Evolutionary conservation across 1,140 invertebrate species (phyloP), one percentile per base, ranked within the genome.

Genomic region (Pectinophora gossypiella): DNA sequence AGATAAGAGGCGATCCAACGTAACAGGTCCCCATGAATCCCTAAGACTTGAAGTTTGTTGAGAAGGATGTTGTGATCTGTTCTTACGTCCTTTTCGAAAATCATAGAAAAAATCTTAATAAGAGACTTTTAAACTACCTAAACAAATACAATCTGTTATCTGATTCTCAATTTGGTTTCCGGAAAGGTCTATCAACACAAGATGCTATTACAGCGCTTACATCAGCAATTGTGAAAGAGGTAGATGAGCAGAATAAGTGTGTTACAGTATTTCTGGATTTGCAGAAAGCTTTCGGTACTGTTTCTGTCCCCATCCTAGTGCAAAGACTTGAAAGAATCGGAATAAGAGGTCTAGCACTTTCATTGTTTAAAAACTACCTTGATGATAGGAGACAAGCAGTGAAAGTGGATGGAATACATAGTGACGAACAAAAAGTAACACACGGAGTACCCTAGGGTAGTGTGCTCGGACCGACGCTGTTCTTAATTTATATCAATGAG

Each of bases 41-140:
- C n/a, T n/a, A n/a, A n/a, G n/a, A n/a, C n/a, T n/a, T n/a, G n/a
- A n/a, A n/a, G n/a, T n/a, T n/a, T n/a, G n/a, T n/a, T n/a, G n/a
- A n/a, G n/a, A n/a, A n/a, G n/a, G n/a, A n/a, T n/a, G n/a, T n/a
- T n/a, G n/a, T n/a, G n/a, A 16, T 56, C 56, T 19, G 56, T 58
- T 2, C 42, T 55, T 5, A 19, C 48, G 1, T 0, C 48, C 5
- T 44, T 58, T 20, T 51, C 57, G 0, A 60, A 52, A 21, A 44
- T 60, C 0, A 16, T 60, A 1, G 57, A 55, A 51, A 54, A 60
- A 48, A 5, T 60, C 40, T 60, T 10, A 60, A 55, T 22, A 49
- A 44, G 1, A 42, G 52, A 51, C 35, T 59, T 2, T 4, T 40
- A 3, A 16, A n/a, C 13, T 59, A 54, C 22, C 18, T 59, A 3